Evolutionary conservation across 2,113 vertebrate genomes (phyloP), one percentile per base, ranked within the genome.

Genomic region (Myotis brandtii): DNA sequence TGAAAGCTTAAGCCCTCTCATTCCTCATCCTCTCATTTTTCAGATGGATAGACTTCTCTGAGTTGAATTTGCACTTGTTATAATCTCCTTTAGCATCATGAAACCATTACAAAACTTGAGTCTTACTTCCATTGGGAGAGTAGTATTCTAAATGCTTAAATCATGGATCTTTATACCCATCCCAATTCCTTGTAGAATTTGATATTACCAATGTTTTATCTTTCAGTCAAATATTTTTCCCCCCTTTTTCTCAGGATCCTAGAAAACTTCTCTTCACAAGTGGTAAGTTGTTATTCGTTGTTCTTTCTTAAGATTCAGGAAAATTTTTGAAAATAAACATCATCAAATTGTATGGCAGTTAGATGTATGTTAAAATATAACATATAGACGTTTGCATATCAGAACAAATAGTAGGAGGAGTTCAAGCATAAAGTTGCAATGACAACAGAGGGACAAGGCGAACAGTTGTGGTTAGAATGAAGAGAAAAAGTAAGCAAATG

Each of bases 211-310:
- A 0, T 37, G 16, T 54, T 83, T 76, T 79, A 30, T 73, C 88
- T 34, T 89, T 91, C 17, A 66, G 54, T 96, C 75, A 62, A 4
- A 59, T 89, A 0, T 69, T 84, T 97, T 20, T 91, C 98, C 95
- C 82, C 3, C 4, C 37, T 88, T 96, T 93, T 84, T 48, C 52
- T 91, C 96, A 99, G 99, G 99, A 99, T 96, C 99, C 99, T 0
- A 99, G 99, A 95, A 98, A 98, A 93, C 98, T 99, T 83, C 98
- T 99, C 97, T 99, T 99, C 97, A 99, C 99, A 64, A 99, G 99
- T 96, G 98, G 99, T 99, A 98, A 99, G 99, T 97, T 93, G 72
- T 46, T 73, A 40, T 43, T 93, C 9, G 27, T 77, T 84, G 40
- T 0, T 14, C 27, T 83, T 81, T 95, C 3, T 73, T 32, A 50